phyloP scores from a whole-genome alignment of 2,113 vertebrate genomes.

The Mionectes macconnelli region DNA sequence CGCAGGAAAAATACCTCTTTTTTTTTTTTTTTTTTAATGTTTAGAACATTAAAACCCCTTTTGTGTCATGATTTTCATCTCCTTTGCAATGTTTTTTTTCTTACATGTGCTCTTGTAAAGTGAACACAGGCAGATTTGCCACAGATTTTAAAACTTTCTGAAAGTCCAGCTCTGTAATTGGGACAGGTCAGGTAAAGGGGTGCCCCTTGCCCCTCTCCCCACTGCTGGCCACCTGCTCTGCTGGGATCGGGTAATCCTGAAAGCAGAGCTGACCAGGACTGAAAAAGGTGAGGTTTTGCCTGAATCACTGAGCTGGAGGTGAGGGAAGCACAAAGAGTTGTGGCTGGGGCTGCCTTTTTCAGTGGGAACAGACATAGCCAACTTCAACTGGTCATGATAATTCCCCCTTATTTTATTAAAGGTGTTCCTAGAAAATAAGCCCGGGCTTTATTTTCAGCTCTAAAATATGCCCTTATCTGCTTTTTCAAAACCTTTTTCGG shows the following conservation, averaged over 20 bases:
- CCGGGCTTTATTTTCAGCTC: neutral
- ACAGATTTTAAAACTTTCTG: fast-evolving
- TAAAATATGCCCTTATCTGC: neutral
- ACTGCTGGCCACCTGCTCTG: fast-evolving
- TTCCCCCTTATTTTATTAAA: neutral
- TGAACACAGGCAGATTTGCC: neutral
- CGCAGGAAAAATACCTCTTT: neutral
- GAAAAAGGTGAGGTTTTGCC: neutral
- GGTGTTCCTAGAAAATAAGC: neutral
- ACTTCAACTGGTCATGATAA: fast-evolving
- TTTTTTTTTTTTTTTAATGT: neutral
- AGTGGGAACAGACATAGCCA: neutral
- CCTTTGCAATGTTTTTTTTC: neutral
- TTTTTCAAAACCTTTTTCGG: neutral
- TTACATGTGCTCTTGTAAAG: neutral
- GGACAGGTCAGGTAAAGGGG: fast-evolving
- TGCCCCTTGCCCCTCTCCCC: neutral
- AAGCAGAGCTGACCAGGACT: neutral
- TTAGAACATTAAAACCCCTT: neutral
- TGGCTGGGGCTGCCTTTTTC: neutral
- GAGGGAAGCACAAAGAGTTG: neutral
- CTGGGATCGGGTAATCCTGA: neutral
- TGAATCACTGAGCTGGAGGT: neutral
- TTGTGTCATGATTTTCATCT: neutral
- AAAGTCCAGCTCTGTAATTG: fast-evolving